Evolutionary conservation across 2,797 vertebrate species (phyloP), one percentile per base, ranked within the genome.

Genomic region (Ctenopoma multispine): DNA sequence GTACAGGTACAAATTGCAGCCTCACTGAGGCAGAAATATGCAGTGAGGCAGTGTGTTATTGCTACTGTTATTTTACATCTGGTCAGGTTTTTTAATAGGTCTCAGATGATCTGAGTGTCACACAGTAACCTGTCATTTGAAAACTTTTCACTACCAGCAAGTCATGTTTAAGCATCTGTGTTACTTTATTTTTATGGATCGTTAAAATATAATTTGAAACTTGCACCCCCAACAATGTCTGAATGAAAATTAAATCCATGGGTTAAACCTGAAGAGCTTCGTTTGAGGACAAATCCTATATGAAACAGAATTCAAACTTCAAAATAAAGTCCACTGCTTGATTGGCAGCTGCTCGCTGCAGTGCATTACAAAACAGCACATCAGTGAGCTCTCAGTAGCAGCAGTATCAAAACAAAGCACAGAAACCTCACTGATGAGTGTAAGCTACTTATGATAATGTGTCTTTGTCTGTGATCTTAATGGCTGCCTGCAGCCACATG

Each of bases 371-470:
- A 57, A 69, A 53, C 17, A 23, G 63, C 72, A 54, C 75, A 69
- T 65, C 47, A 81, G 46, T 27, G 66, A 71, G 59, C 57, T 61
- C 43, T 86, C 77, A 50, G 24, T 50, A 44, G 72, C 63, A 67
- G 13, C 47, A 31, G 69, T 71, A 80, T 77, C 38, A 69, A 87
- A 80, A 80, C 69, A 79, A 75, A 82, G 57, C 24, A 43, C 34
- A 29, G 41, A 63, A 75, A 69, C 41, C 63, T 73, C 56, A 10
- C 38, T 55, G 44, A 83, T 38, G 17, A 72, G 57, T 60, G 59
- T 79, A 79, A 72, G 68, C 79, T 74, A 50, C 77, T 88, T 77
- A 82, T 83, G 63, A 77, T 77, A 86, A 81, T 82, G 48, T 79
- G 63, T 50, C 65, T 79, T 75, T 78, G 77, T 83, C 67, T 89